Base-by-base conservation (phyloP, 2,113 vertebrate genomes). In the Eulacestoma nigropectus region DNA sequence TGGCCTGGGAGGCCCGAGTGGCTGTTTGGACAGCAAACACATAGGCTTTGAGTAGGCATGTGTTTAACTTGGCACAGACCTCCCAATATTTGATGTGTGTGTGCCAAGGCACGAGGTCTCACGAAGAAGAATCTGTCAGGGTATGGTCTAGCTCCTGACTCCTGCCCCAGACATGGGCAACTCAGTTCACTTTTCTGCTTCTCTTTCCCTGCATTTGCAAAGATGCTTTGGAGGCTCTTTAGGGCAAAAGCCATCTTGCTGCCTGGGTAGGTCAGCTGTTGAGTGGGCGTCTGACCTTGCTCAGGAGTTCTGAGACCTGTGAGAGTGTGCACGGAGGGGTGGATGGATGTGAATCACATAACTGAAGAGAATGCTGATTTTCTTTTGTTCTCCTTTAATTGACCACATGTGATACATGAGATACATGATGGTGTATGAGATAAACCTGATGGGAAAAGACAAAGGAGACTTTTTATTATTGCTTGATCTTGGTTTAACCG, bases 271-370 rank as follows among this genome's bases (percentile, higher is more conserved):
- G 35, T 49, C 67, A 83, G 47, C 55, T 60, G 19, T n/a, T 3
- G 3, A n/a, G 20, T 32, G 25, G 26, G 12, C 2, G 6, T n/a
- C 67, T 50, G 52, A 8, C 21, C 32, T 52, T n/a, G 11, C 16
- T 44, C 68, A 63, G 65, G 9, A 64, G 4, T 64, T 81, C 22
- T 42, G 60, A 83, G 64, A 29, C 16, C 35, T 76, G 20, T 88
- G 63, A 52, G 50, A 16, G 4, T 27, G 35, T 4, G 4, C 2
- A 1, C 0, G 0, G 75, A 52, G n/a, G 59, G 70, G 25, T 44
- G 52, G 27, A 12, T 44, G 37, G 25, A 25, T 74, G 30, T n/a
- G 74, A 64, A 29, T 62, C 26, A 4, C 27, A 1, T 16, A 79
- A 33, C 18, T 78, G 68, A 78, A 21, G 20, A 78, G n/a, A 88